Base-by-base conservation (phyloP, 2,888 invertebrate species). In the Nomada fucata region DNA sequence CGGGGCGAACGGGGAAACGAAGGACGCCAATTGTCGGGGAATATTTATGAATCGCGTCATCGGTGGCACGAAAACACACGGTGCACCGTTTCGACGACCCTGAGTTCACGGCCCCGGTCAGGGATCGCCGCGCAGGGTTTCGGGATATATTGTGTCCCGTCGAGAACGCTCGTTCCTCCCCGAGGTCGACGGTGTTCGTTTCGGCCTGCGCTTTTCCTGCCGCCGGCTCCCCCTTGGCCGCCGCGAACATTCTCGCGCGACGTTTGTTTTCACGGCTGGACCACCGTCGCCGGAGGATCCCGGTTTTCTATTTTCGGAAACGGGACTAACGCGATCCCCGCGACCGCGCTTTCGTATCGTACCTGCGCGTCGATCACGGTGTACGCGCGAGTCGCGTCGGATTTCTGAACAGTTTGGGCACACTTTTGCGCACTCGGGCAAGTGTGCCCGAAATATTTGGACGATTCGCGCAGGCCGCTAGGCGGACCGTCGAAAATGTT, bases 41-140 rank as follows among this genome's bases (percentile, higher is more conserved):
- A 86, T 86, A 85, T 86, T 86, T 86, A 87, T 79, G 82, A 86
- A 87, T 86, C 82, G 71, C 68, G 68, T 79, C 83, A 80, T 57
- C 57, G 55, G 44, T 47, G 20, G n/a, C 52, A 9, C 4, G 42
- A 53, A 42, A 77, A 70, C 71, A 60, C 65, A 60, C 53, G 29
- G 53, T 23, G 36, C 42, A 13, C 20, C 52, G 36, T 69, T 70
- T n/a, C 83, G 53, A 73, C 29, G 71, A 36, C 72, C 64, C 44
- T 23, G 71, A 55, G 75, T 60, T 83, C 74, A 71, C 55, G 64
- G 55, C 47, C 67, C 67, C 47, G 23, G 57, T 10, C 50, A 23
- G 63, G 67, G 64, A 36, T 23, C 63, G 23, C 4, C 65, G 47
- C 18, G 10, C 11, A 53, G 15, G 4, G 13, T 29, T 15, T 64